Conservation (phyloP, 2,113 vertebrate species). For the Peromyscus maniculatus region DNA sequence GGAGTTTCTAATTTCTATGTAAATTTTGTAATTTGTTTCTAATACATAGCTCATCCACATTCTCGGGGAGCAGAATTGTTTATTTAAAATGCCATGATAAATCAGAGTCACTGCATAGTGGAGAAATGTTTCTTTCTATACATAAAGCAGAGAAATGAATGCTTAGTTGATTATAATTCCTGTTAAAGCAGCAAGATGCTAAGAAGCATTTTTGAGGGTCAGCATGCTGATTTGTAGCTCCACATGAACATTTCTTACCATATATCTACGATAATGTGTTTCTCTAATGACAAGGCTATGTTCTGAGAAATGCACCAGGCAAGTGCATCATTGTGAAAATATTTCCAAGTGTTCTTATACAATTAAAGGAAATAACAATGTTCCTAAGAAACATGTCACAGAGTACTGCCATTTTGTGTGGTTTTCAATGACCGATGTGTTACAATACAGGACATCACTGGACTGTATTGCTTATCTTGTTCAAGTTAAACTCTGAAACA, state of each 20-base stretch:
- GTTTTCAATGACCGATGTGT: not conserved
- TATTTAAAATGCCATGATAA: not conserved
- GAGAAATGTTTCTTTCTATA: slow-evolving; percentile 65
- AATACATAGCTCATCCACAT: slow-evolving; percentile 17
- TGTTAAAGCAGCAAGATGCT: slow-evolving; percentile 39
- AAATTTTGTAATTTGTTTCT: slow-evolving; percentile 56
- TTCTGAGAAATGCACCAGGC: not conserved
- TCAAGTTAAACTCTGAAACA: slow-evolving; percentile 39
- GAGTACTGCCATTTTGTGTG: not conserved
- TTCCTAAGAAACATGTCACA: not conserved
- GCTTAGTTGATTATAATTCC: slow-evolving; percentile 48
- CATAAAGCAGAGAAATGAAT: slow-evolving; percentile 28
- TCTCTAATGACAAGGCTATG: not conserved
- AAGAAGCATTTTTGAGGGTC: slow-evolving; percentile 33
- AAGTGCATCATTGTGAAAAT: not conserved
- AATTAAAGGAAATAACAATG: not conserved
- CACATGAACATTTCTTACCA: not conserved
- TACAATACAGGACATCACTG: not conserved
- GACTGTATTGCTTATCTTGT: slow-evolving; percentile 36
- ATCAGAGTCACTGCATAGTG: not conserved
- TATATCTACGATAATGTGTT: not conserved
- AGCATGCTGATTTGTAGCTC: slow-evolving; percentile 34
- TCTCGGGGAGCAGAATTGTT: slow-evolving; percentile 35
- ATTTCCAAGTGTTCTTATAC: not conserved
- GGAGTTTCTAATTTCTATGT: slow-evolving; percentile 16